Base-by-base conservation (phyloP, 2,113 vertebrate genomes). In the Electrona antarctica region DNA sequence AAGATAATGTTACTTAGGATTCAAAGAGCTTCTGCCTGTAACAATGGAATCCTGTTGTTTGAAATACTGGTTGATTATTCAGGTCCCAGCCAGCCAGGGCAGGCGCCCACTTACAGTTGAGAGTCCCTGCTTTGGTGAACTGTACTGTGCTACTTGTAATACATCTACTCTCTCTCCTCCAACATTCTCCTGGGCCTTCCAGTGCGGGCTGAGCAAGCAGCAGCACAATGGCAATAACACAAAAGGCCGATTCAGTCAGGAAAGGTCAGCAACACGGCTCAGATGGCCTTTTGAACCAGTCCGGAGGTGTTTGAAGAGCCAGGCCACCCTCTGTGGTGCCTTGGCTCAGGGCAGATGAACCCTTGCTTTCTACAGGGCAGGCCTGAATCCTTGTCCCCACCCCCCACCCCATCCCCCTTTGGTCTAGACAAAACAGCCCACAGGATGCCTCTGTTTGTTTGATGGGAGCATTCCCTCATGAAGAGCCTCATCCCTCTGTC, bases 211-310 rank as follows among this genome's bases (percentile, higher is more conserved):
- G 12, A 58, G 55, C 60, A 73, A 85, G 74, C 60, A 56, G 69
- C 11, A 56, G 69, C 11, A 66, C 76, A 73, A 45, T 79, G 69
- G 5, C 84, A 80, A 46, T 11, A 62, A 76, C 85, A 88, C 82
- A 89, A 90, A 87, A 78, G 83, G 60, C 77, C 69, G 85, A 84
- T 88, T 86, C 87, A 87, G 82, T 77, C 59, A 71, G 69, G 73
- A 91, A 92, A 92, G 87, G 91, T 92, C 89, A 89, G 76, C 63
- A 21, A 85, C 67, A 61, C 29, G 68, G 79, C 84, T 88, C 77
- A 77, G 75, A 84, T 85, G 85, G 77, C 85, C 80, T 90, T 92
- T 89, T 89, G 83, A 92, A 89, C 86, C 77, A 85, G 66, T 80
- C 77, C 73, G 80, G 82, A 79, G 85, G 77, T 85, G 81, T 91